Base-by-base conservation (phyloP, 2,113 vertebrate species). In the Micromys minutus region DNA sequence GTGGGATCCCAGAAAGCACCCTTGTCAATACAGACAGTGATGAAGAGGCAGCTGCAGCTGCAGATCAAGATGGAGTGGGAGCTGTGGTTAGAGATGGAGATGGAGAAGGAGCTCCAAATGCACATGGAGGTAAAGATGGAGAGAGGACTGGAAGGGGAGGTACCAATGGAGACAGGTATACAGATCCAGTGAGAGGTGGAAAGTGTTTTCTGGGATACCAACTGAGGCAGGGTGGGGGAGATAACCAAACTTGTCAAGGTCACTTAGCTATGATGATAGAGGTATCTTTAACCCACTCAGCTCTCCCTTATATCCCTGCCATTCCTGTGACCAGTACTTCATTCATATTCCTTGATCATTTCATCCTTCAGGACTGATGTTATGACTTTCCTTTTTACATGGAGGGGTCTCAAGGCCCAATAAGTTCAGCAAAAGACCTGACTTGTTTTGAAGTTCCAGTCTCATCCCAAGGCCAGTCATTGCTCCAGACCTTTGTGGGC, bases 281-380 rank as follows among this genome's bases (percentile, higher is more conserved):
- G 26, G 74, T 84, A n/a, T 15, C 88, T 90, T 96, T 61, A 42
- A 84, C 69, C 89, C 42, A 39, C 22, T 71, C 21, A 34, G 61
- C 15, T 52, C 36, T 86, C 26, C 31, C 36, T 67, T 26, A 55
- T 26, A 42, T 75, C 76, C 57, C 31, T 59, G 34, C 52, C n/a
- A 50, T 34, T 17, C 31, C 34, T 31, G 22, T 11, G 26, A 11
- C 50, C 75, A 63, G 16, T 6, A 63, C 16, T 91, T 50, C 5
- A 69, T 79, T 65, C 42, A 63, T 4, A 87, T 65, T 76, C 24
- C 76, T 94, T 89, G 34, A 95, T 65, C 34, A 61, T n/a, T 95
- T 75, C 50, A 81, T 76, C 45, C 34, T 89, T 85, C 34, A 87
- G 39, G 22, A 34, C 13, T 76, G 34, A 29, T 45, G 79, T 69